Evolutionary conservation across 2,888 invertebrate species (phyloP).

Genomic region (Cataglyphis rosenhaueri): DNA sequence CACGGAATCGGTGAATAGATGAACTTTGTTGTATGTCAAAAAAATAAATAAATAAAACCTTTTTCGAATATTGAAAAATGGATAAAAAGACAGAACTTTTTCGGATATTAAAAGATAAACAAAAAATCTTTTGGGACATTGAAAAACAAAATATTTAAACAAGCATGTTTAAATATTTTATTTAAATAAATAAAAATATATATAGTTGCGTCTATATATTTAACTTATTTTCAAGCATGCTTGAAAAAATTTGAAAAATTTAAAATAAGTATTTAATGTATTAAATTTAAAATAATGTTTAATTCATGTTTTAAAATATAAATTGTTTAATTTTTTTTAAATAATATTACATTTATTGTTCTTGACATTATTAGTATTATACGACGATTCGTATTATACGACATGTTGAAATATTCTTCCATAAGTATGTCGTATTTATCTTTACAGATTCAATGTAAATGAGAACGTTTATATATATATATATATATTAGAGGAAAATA

Average conservation of each 20-base stretch:
- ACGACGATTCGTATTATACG: too few relatives aligned
- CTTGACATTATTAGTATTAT: neutral
- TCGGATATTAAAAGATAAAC: neutral
- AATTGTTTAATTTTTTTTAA: neutral
- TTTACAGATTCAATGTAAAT: neutral
- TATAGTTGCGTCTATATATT: neutral
- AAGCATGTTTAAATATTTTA: conserved; percentile 7
- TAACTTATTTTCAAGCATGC: neutral
- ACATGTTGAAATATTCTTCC: neutral
- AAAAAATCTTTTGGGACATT: neutral
- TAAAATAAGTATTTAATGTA: too few relatives aligned
- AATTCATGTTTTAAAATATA: neutral
- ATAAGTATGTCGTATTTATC: neutral
- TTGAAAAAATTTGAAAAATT: neutral
- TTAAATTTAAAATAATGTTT: too few relatives aligned
- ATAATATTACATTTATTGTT: neutral
- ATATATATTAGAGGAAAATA: neutral
- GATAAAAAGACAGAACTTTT: neutral
- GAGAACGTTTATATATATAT: neutral
- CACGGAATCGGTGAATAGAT: conserved; percentile 21
- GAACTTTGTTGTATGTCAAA: neutral
- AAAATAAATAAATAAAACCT: conserved; percentile 21
- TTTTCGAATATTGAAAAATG: conserved; percentile 31
- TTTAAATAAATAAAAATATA: neutral
- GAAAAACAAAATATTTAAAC: neutral